Evolutionary conservation across 2,888 invertebrate genomes (phyloP), one percentile per base, ranked within the genome.

Genomic region (Troides oblongomaculatus): DNA sequence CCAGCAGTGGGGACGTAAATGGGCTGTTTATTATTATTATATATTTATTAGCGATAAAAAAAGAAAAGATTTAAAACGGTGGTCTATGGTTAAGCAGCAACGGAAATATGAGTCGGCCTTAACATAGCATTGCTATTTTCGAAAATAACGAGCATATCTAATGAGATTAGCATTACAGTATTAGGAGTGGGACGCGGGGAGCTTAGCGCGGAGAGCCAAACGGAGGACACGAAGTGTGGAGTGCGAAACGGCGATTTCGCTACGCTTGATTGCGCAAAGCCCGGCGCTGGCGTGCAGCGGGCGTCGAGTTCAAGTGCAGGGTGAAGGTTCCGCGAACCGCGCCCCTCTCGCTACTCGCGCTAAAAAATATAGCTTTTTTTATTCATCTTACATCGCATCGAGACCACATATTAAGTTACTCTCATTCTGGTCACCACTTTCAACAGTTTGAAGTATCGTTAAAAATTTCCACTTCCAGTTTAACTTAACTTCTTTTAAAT

Each of bases 301-400:
- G 73, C 71, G 73, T 23, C 74, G 85, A 90, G 91, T 92, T 91
- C 92, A 92, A 91, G 92, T 86, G 84, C 89, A 90, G 87, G 92
- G 88, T 92, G 91, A 92, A 92, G 91, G 92, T 86, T 89, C 79
- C 83, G 78, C 79, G 74, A 75, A 74, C 75, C 70, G 64, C 57
- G 57, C 59, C 70, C 56, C 60, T 46, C 59, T 50, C 66, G 60
- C 50, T 66, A 59, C 43, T 64, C 21, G 53, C 53, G 50, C 36
- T 59, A 64, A 68, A 68, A 68, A 68, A 62, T 57, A 63, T 58
- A 50, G 30, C 23, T 62, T 62, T 62, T 62, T 63, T 62, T 63
- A 68, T 59, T 58, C 43, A 63, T 68, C 50, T 63, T 68, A 36
- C 36, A 58, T 56, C 56, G 43, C 36, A 67, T 57, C 30, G 39